phyloP scores from a whole-genome alignment of 2,113 vertebrate species.

The Meles meles region DNA sequence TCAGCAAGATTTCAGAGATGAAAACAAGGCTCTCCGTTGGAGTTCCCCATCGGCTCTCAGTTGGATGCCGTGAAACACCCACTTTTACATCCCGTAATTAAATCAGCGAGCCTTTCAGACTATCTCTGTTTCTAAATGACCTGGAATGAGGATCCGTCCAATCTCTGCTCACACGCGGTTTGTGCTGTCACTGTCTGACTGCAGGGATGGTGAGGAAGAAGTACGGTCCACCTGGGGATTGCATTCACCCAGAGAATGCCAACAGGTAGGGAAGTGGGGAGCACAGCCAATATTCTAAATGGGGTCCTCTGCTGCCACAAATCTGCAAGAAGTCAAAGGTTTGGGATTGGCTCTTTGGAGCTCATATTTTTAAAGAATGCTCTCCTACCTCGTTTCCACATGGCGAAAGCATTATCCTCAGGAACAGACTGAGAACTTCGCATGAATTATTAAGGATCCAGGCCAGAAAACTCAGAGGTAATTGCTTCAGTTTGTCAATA shows the following conservation, averaged over 20 bases:
- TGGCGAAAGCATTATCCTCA: neutral
- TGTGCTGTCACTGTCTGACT: neutral
- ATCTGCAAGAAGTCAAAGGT: neutral
- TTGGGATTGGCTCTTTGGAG: neutral
- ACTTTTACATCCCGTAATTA: conserved; percentile 48
- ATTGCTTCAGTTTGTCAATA: conserved; percentile 21
- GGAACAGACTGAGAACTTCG: neutral
- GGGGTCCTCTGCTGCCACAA: too few relatives aligned
- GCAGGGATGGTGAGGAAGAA: neutral
- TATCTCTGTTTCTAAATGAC: conserved; percentile 29
- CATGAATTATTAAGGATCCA: conserved; percentile 35
- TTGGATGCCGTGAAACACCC: rapidly evolving
- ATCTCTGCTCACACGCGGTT: neutral
- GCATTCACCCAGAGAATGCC: neutral
- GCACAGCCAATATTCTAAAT: neutral
- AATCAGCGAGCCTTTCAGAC: conserved; percentile 30
- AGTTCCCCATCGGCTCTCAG: neutral
- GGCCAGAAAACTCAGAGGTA: neutral
- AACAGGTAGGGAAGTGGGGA: rapidly evolving
- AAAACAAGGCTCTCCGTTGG: neutral
- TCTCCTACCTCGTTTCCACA: neutral
- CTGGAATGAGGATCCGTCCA: neutral
- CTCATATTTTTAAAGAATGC: neutral
- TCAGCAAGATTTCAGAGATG: neutral
- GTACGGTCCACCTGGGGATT: neutral